Conservation (phyloP, 1,140 invertebrate species). For the Drosophila obscura region DNA sequence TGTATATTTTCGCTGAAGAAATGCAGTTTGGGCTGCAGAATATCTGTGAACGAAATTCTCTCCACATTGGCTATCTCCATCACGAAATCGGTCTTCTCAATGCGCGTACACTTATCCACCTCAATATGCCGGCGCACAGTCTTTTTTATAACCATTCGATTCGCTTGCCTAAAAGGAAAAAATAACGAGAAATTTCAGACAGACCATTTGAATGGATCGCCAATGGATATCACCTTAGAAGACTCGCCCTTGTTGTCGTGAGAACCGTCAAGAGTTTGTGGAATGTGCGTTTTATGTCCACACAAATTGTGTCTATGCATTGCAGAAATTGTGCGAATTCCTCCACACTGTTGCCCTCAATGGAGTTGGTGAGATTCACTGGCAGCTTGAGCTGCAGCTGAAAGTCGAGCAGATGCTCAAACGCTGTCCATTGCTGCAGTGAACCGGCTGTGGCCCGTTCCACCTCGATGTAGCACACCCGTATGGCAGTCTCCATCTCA, state of each 20-base stretch:
- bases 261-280: conserved; percentile 24
- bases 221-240: conserved; percentile 35
- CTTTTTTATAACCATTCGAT: conserved; percentile 51
- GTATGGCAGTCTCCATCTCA: conserved; percentile 32
- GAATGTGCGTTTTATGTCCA: conserved; percentile 14
- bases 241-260: conserved; percentile 3
- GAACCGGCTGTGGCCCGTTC: background rate
- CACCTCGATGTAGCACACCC: conserved; percentile 28
- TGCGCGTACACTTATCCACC: conserved; percentile 12
- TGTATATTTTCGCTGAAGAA: conserved; percentile 65
- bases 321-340: conserved; percentile 33
- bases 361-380: conserved; percentile 25
- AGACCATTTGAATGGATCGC: background rate
- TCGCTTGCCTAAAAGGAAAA: conserved; percentile 34
- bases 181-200: too few species aligned
- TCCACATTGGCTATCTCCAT: conserved; percentile 54
- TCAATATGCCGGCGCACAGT: conserved; percentile 16
- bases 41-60: conserved; percentile 44
- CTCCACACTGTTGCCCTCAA: conserved; percentile 43
- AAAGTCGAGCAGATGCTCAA: conserved; percentile 52
- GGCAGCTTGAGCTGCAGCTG: conserved; percentile 59
- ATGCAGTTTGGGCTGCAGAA: conserved; percentile 54
- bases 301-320: conserved; percentile 38
- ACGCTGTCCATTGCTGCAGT: conserved; percentile 9
- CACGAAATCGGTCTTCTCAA: conserved; percentile 30